phyloP scores from a whole-genome alignment of 2,888 invertebrate species.

The Augiades crinisus region DNA sequence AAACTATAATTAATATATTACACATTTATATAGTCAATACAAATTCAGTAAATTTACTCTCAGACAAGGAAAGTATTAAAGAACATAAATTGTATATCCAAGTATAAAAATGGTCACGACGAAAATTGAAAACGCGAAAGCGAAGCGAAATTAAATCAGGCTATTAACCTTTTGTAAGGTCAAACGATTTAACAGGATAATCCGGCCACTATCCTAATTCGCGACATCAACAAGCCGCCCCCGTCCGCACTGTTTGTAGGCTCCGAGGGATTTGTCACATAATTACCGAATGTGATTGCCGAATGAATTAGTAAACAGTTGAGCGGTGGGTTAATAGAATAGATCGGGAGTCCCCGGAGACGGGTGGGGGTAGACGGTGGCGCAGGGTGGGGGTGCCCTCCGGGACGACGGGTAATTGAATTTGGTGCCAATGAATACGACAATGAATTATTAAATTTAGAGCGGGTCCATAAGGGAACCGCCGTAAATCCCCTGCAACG shows the following conservation, averaged over 20 bases:
- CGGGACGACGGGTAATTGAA: conserved; percentile 68
- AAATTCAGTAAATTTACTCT: too few relatives aligned
- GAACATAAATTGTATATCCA: too few relatives aligned
- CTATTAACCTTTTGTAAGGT: conserved; percentile 19
- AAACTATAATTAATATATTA: background rate
- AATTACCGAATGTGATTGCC: conserved; percentile 74
- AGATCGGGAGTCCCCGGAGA: conserved; percentile 37
- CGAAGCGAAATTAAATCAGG: conserved; percentile 7
- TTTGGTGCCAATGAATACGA: conserved; percentile 76
- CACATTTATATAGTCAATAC: too few relatives aligned
- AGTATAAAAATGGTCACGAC: background rate
- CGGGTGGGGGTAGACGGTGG: conserved; percentile 11
- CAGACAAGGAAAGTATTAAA: too few relatives aligned
- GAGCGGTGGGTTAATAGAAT: conserved; percentile 52
- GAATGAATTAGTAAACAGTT: conserved; percentile 73
- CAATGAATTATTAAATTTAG: conserved; percentile 78
- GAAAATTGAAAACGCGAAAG: background rate
- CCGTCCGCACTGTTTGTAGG: conserved; percentile 15
- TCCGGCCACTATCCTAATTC: conserved; percentile 27
- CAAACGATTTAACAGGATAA: conserved; percentile 24
- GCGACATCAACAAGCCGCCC: conserved; percentile 15
- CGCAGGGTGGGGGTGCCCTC: conserved; percentile 33
- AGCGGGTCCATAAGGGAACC: conserved; percentile 42
- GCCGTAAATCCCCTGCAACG: conserved; percentile 18
- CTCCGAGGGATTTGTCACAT: conserved; percentile 59